Conservation (phyloP, 2,113 vertebrate genomes). For the Ochotona curzoniae region DNA sequence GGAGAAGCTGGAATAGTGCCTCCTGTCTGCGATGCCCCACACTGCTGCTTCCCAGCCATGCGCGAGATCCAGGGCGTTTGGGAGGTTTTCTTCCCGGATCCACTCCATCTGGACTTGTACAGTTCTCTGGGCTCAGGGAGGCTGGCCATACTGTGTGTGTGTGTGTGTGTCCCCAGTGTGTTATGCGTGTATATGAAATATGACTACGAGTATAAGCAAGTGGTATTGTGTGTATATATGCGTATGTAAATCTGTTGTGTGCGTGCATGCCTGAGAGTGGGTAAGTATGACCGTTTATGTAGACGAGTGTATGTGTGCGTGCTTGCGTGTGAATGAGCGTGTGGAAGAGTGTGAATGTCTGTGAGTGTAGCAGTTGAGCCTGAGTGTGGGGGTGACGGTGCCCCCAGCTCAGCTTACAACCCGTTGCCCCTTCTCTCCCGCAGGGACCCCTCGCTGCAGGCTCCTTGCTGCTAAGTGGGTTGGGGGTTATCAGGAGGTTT, state of each 20-base stretch:
- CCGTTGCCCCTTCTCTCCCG: not conserved
- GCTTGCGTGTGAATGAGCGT: not conserved
- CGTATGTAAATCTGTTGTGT: no score
- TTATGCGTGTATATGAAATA: not conserved
- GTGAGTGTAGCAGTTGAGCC: no score
- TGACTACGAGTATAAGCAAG: no score
- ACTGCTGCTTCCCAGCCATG: not conserved
- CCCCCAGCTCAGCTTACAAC: not conserved
- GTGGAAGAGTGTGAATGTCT: not conserved
- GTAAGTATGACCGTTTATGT: no score
- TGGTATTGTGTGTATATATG: not conserved
- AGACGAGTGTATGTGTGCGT: no score
- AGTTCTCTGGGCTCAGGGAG: not conserved
- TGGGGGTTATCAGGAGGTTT: constrained; percentile 70
- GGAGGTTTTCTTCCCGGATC: not conserved
- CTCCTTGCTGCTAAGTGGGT: not conserved
- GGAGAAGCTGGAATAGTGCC: not conserved
- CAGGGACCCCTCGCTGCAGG: not conserved
- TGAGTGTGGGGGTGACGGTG: not conserved
- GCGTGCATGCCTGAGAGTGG: no score
- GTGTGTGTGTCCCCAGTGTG: not conserved
- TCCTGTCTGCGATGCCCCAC: not conserved
- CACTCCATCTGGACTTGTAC: not conserved
- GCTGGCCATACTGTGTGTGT: not conserved
- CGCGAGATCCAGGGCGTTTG: no score